These are phyloP conservation scores for Lepas anatifera DNA, from an alignment of 2,888 invertebrate genomes.

Conservation along the genomic window DNA sequence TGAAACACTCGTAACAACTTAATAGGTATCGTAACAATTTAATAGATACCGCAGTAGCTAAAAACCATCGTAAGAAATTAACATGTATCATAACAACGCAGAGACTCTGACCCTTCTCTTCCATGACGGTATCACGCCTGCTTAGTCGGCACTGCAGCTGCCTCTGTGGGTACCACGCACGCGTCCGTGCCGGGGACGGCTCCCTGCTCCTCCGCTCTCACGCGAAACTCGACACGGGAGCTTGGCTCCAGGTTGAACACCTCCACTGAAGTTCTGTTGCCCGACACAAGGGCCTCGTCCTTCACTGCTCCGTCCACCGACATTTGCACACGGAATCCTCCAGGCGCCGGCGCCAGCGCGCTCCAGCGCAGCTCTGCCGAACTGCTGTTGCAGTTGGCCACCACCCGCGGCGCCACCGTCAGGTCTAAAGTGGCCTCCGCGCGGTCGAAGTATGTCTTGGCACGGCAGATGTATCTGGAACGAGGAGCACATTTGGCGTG, in stretches of 20 bases:
- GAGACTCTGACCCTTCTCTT: no score
- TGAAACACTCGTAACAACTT: no score
- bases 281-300: neutral
- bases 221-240: neutral
- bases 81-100: no score
- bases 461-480: constrained; percentile 5
- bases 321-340: neutral
- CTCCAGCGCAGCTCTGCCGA: constrained; percentile 4
- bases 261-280: neutral
- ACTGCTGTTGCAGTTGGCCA: neutral
- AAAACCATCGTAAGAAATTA: no score
- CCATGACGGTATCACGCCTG: no score
- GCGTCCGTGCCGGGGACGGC: neutral
- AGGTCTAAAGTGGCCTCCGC: neutral
- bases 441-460: neutral
- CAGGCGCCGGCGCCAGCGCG: neutral
- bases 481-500: no score
- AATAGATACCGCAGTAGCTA: no score
- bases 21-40: no score
- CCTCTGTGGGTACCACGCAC: neutral
- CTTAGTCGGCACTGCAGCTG: neutral
- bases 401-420: constrained; percentile 7
- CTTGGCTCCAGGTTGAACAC: neutral
- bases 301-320: neutral
- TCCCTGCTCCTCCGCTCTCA: neutral